These are phyloP conservation scores for Propsilocerus akamusi DNA, from an alignment of 1,140 invertebrate species.

Conservation along the genomic window DNA sequence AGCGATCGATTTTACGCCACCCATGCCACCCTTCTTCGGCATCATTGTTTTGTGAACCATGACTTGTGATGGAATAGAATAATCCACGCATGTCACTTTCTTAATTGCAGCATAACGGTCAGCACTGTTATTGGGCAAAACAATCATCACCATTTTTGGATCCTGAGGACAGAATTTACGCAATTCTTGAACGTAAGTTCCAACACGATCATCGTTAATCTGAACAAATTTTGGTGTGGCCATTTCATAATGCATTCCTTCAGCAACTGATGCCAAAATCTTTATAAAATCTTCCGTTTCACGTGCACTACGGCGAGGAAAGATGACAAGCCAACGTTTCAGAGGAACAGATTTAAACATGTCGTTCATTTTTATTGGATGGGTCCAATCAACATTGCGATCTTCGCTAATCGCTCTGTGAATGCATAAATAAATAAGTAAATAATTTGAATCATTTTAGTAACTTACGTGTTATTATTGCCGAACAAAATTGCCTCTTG, in stretches of 20 bases:
- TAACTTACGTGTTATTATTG: no score
- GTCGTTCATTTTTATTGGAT: constrained; percentile 26
- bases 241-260: constrained; percentile 31
- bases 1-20: no score
- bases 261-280: constrained; percentile 24
- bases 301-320: constrained; percentile 22
- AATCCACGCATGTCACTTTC: constrained; percentile 70
- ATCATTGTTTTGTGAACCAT: no score
- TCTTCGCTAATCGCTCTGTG: constrained; percentile 14
- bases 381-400: constrained; percentile 44
- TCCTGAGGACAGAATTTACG: constrained; percentile 22
- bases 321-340: constrained; percentile 30
- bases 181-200: constrained; percentile 35
- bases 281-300: constrained; percentile 27
- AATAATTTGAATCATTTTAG: no score
- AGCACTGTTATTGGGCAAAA: no score
- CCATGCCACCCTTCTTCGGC: no score
- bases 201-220: constrained; percentile 30
- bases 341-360: constrained; percentile 25
- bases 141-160: constrained; percentile 52
- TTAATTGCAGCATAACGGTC: constrained; percentile 79
- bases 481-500: constrained; percentile 34
- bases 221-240: constrained; percentile 27
- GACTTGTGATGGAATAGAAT: no score
- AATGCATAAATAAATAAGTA: constrained; percentile 5